phyloP scores from a whole-genome alignment of 2,797 vertebrate species.

The Chloroceryle amazona region DNA sequence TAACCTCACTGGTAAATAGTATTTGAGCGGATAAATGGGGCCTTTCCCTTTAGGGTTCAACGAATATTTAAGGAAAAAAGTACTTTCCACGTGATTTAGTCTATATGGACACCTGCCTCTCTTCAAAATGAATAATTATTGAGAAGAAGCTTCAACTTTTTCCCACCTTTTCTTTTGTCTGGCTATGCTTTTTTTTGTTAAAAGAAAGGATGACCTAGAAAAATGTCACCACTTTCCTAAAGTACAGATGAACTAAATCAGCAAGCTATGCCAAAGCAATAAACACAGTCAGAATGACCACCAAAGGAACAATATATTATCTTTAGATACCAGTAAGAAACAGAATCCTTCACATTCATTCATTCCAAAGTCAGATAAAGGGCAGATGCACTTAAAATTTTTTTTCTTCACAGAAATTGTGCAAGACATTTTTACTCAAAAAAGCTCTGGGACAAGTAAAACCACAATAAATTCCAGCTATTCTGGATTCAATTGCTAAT shows the following conservation, averaged over 20 bases:
- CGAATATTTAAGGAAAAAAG: not conserved
- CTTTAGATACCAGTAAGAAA: not conserved
- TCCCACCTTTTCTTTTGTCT: not conserved
- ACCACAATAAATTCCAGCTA: not conserved
- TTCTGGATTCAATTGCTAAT: not conserved
- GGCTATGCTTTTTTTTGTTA: not conserved
- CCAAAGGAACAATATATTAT: not conserved
- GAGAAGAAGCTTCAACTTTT: not conserved
- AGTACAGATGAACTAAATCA: slow-evolving; percentile 2
- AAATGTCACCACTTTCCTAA: not conserved
- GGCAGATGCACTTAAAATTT: not conserved
- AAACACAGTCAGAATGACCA: not conserved
- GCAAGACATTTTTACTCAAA: not conserved
- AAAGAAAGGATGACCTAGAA: slow-evolving; percentile 23
- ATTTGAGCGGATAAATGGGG: not conserved
- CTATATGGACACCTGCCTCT: not conserved
- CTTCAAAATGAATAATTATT: not conserved
- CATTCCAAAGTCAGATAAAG: not conserved
- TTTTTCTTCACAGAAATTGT: not conserved
- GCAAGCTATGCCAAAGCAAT: slow-evolving; percentile 24
- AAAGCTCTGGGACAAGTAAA: slow-evolving; percentile 3
- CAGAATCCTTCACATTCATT: not conserved
- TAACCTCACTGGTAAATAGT: not conserved
- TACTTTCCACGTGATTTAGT: not conserved
- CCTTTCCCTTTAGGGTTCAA: not conserved